Conservation (phyloP, 2,113 vertebrate genomes). For the Eonycteris spelaea region DNA sequence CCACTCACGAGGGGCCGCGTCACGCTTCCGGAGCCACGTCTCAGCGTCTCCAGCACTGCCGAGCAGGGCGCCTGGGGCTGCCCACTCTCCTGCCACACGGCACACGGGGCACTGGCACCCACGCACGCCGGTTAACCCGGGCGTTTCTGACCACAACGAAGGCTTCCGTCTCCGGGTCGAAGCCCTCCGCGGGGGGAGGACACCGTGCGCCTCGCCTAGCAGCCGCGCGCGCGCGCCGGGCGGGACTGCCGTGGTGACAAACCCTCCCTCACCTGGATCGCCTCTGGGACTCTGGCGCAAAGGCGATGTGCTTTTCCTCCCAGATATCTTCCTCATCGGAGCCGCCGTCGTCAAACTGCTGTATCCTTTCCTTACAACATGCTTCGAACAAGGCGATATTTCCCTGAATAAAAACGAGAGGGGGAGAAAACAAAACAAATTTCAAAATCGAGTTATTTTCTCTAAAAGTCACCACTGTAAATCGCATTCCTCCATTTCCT, state of each 20-base stretch:
- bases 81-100: background rate
- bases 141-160: too few relatives aligned
- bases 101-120: background rate
- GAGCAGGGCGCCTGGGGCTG: accelerated
- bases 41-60: background rate
- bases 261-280: constrained; percentile 87
- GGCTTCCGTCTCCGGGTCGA: background rate
- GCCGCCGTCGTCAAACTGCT: constrained; percentile 97
- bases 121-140: too few relatives aligned
- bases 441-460: background rate
- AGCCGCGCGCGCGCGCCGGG: accelerated
- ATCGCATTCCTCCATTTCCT: background rate
- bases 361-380: constrained; percentile 98
- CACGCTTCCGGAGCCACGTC: accelerated
- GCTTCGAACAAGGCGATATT: constrained; percentile 98
- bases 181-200: accelerated
- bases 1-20: too few relatives aligned
- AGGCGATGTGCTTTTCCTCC: constrained; percentile 97
- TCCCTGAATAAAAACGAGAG: constrained; percentile 82
- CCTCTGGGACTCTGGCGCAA: constrained; percentile 93
- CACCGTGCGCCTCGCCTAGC: accelerated
- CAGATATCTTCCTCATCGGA: constrained; percentile 99
- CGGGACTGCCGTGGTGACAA: accelerated
- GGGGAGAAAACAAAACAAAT: background rate
- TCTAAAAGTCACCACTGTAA: background rate